Conservation (phyloP, 2,888 invertebrate genomes). For the Hemaris fuciformis region DNA sequence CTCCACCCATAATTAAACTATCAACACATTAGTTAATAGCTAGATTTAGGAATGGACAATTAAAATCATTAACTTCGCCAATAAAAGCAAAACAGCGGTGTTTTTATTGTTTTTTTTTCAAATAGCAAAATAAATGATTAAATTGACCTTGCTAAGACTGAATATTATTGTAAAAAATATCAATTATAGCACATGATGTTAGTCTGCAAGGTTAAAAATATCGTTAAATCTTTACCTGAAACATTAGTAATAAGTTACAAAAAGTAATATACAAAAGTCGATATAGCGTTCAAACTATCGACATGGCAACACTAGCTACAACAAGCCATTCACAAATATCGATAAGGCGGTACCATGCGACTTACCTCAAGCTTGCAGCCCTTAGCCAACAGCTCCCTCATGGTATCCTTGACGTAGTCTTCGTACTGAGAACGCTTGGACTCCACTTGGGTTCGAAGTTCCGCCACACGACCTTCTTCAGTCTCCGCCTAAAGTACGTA, state of each 20-base stretch:
- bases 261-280: neutral
- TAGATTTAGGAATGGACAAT: too few species aligned
- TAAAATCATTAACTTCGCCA: too few species aligned
- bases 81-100: too few species aligned
- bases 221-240: neutral
- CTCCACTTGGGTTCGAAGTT: constrained; percentile 77
- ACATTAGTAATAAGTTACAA: neutral
- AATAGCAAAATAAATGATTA: too few species aligned
- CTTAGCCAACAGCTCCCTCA: constrained; percentile 74
- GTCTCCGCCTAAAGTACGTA: constrained; percentile 83
- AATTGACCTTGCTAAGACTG: too few species aligned
- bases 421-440: constrained; percentile 77
- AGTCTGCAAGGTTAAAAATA: neutral
- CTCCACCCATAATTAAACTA: too few species aligned
- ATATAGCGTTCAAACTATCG: constrained; percentile 4
- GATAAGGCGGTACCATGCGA: constrained; percentile 11
- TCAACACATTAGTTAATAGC: too few species aligned
- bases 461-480: constrained; percentile 83
- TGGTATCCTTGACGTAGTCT: constrained; percentile 72
- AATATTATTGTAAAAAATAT: too few species aligned
- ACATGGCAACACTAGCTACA: constrained; percentile 13
- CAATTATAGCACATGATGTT: too few species aligned
- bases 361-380: constrained; percentile 77
- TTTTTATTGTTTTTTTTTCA: too few species aligned
- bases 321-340: constrained; percentile 5